A percentile compares a stretch with the other conserved stretches of the same genome.
These are phyloP conservation scores for Caenorhabditis macrosperma DNA, from an alignment of 2,888 invertebrate genomes.

Conservation along the genomic window DNA sequence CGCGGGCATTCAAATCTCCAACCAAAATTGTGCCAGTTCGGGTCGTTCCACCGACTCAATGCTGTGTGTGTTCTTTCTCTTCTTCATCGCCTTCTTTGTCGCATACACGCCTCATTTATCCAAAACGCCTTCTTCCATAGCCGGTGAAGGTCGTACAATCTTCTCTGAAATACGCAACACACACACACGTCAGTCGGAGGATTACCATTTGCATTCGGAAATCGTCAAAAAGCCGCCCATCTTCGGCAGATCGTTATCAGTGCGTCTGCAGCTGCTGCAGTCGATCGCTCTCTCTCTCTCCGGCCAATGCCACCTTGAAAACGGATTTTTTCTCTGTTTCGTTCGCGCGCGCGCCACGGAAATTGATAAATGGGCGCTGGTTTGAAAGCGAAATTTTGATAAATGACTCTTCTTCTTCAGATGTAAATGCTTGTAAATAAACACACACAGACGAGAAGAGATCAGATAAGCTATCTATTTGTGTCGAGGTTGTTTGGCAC, in stretches of 20 bases:
- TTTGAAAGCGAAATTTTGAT: constrained; percentile 48
- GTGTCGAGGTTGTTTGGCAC: constrained; percentile 48
- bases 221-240: constrained; percentile 12
- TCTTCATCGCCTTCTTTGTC: constrained; percentile 7
- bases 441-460: constrained; percentile 24
- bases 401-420: too few species aligned
- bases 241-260: constrained; percentile 39
- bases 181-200: not conserved
- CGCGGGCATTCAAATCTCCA: constrained; percentile 51
- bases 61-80: constrained; percentile 42
- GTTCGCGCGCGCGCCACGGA: constrained; percentile 26
- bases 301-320: constrained; percentile 26
- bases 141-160: constrained; percentile 42
- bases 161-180: constrained; percentile 36
- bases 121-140: constrained; percentile 35
- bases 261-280: not conserved
- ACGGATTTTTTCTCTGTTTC: constrained; percentile 32
- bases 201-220: constrained; percentile 26
- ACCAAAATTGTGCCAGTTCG: constrained; percentile 39
- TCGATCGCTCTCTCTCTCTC: not conserved
- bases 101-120: constrained; percentile 50
- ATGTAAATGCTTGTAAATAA: constrained; percentile 14
- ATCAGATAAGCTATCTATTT: constrained; percentile 41
- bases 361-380: constrained; percentile 39
- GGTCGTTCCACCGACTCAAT: constrained; percentile 14